Base-by-base conservation (phyloP, 2,113 vertebrate genomes). In the Otocyon megalotis region DNA sequence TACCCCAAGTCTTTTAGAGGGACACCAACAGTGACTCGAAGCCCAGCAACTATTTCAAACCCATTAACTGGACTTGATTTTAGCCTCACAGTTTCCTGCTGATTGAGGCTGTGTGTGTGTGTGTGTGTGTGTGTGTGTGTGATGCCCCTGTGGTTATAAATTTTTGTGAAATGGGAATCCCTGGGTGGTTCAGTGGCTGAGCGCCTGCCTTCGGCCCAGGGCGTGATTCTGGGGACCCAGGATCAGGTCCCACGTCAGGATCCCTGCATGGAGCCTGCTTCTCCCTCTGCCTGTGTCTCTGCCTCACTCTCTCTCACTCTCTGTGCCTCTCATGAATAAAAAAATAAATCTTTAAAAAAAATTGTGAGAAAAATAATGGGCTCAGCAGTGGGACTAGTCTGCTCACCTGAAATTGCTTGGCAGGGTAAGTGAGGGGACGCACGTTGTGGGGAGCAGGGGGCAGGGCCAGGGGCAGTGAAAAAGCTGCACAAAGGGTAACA, bases 1-100 rank as follows among this genome's bases (percentile, higher is more conserved):
- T 72, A 81, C 16, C 60, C 79, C 58, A 72, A 91, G 76, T 53
- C 63, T 95, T 76, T 88, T 32, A 62, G 53, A 81, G 80, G 50
- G 58, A 20, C 54, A 43, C 56, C 26, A 97, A 53, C 11, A 88
- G 77, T 43, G 79, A 94, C 94, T 85, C 53, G 35, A 37, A 56
- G 24, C 65, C 43, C 88, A 90, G 93, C 93, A 91, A 90, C 28
- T n/a, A 88, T 92, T 96, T 93, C 83, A 85, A 65, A 35, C 28
- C 63, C 11, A 76, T 95, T 79, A 74, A 67, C 5, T 48, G 65
- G 95, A 79, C 89, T 24, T 43, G 0, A 9, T 89, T 83, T 86
- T 48, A 35, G 17, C 79, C 32, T 50, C 17, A 19, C 1, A 22
- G 30, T 32, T 65, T 90, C 43, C 37, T 82, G 89, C 30, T 81